Base-by-base conservation (phyloP, 2,888 invertebrate species). In the Stenichneumon culpator region DNA sequence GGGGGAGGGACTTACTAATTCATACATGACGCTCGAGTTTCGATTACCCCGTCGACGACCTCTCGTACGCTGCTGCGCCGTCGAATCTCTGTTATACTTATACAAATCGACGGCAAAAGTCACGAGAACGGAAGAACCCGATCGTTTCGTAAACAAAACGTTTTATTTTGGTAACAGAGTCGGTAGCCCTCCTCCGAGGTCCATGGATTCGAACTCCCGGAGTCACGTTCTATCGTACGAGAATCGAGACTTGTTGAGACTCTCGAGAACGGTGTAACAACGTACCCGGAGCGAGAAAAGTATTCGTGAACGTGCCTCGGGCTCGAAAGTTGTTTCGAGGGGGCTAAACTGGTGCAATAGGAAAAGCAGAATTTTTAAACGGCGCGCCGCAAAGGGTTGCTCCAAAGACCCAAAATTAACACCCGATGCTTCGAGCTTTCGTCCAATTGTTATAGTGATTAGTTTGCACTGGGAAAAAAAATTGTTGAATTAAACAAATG, bases 161-260 rank as follows among this genome's bases (percentile, higher is more conserved):
- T 47, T 85, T 77, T 88, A 88, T 88, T 88, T 88, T 88, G 74
- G 87, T 88, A 88, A 82, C 86, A 75, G 80, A 74, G 78, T 81
- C 39, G 11, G 11, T 28, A 50, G 54, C 57, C 50, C 60, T 16
- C 44, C 68, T 36, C n/a, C 44, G 32, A 11, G 50, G 36, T 36
- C 83, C 69, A 50, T 73, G 72, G 67, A 52, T 77, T 79, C 75
- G 72, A 82, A 72, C 75, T 75, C 75, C 75, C 85, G 82, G 77
- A 88, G 88, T 88, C 88, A 88, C 88, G 88, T 88, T 86, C 84
- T 83, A 85, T 79, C 83, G 86, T 82, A 87, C 84, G 87, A 87
- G 87, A 88, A 88, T 88, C 86, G 87, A 88, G 85, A 86, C 87
- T 87, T 87, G 88, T 86, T 88, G 85, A 87, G 85, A 88, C 82